These are phyloP conservation scores for Temnothorax ravouxi DNA, from an alignment of 2,888 invertebrate species.

Conservation along the genomic window DNA sequence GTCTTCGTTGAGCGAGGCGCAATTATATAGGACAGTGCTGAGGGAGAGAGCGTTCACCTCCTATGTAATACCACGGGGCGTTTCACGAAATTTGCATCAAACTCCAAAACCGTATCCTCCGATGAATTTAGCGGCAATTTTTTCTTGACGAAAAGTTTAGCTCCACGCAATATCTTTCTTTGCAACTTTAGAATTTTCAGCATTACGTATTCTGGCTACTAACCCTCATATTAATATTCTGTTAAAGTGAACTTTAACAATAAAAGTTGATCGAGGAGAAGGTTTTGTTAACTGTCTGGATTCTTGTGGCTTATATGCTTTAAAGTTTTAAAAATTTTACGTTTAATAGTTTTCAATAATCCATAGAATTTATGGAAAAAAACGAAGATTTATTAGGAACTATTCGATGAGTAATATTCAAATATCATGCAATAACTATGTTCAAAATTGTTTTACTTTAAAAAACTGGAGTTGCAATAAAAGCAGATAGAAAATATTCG, in stretches of 20 bases:
- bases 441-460: not conserved
- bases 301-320: not conserved
- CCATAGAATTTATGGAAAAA: not conserved
- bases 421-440: not conserved
- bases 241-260: slow-evolving; percentile 30
- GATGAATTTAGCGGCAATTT: slow-evolving; percentile 37
- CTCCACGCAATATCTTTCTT: slow-evolving; percentile 19
- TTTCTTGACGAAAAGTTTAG: slow-evolving; percentile 27
- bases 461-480: not conserved
- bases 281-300: slow-evolving; percentile 27
- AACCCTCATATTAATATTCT: slow-evolving; percentile 38
- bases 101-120: not conserved
- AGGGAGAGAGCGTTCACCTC: slow-evolving; percentile 36
- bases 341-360: not conserved
- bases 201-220: slow-evolving; percentile 32
- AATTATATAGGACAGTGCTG: slow-evolving; percentile 18
- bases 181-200: slow-evolving; percentile 37
- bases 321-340: slow-evolving; percentile 17
- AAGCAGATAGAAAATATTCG: not conserved
- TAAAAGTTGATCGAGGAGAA: slow-evolving; percentile 24
- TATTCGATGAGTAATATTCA: not conserved
- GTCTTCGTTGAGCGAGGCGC: slow-evolving; percentile 3
- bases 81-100: slow-evolving; percentile 43
- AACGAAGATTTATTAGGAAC: not conserved
- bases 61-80: slow-evolving; percentile 19